phyloP scores from a whole-genome alignment of 2,113 vertebrate genomes.

The Sclerurus mexicanus region DNA sequence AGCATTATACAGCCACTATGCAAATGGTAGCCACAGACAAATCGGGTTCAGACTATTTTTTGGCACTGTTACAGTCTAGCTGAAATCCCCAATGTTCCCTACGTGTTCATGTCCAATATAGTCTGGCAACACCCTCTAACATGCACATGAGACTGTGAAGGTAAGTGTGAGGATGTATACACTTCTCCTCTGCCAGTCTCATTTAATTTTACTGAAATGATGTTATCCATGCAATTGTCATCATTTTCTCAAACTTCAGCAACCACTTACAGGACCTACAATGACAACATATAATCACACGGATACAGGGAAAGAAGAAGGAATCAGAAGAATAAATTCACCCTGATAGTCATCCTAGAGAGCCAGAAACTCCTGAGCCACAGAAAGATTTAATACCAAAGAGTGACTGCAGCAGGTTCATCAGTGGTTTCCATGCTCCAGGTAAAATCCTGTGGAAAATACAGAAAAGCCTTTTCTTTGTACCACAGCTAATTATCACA shows the following conservation, averaged over 20 bases:
- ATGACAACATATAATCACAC: not conserved
- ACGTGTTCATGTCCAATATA: not conserved
- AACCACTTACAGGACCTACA: not conserved
- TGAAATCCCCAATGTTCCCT: not conserved
- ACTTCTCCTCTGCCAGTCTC: not conserved
- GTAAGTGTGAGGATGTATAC: not conserved
- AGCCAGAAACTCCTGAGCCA: not conserved
- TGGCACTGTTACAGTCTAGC: not conserved
- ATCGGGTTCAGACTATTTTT: not conserved
- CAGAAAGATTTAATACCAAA: not conserved
- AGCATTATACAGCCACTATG: not conserved
- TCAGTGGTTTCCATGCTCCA: not conserved
- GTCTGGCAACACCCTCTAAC: not conserved
- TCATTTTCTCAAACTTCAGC: not conserved
- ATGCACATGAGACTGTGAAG: fast-evolving
- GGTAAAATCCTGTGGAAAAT: not conserved
- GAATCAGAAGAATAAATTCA: not conserved
- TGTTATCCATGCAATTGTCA: not conserved
- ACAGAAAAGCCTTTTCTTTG: not conserved
- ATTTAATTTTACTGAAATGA: not conserved
- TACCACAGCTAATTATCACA: not conserved
- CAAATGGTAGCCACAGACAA: not conserved
- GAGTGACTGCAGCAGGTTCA: not conserved
- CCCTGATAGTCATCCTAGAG: not conserved
- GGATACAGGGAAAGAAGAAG: not conserved